phyloP scores from a whole-genome alignment of 2,113 vertebrate genomes.

The Canis aureus region DNA sequence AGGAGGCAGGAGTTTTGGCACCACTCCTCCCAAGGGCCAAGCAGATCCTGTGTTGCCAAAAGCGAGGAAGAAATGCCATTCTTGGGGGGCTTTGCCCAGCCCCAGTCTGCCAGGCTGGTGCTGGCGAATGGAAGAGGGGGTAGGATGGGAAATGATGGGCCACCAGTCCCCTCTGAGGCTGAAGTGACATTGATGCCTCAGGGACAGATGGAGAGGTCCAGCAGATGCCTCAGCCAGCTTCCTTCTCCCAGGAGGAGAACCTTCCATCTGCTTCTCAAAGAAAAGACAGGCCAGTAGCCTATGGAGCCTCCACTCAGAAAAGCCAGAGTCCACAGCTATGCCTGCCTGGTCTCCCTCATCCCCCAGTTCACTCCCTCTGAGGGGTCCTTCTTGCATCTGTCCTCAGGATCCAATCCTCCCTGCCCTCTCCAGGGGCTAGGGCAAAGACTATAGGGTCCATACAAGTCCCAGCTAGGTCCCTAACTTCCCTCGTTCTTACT shows the following conservation, averaged over 20 bases:
- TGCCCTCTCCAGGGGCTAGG: background rate
- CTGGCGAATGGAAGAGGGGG: too few relatives aligned
- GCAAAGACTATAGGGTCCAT: background rate
- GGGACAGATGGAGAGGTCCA: background rate
- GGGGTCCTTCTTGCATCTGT: background rate
- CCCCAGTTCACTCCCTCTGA: too few relatives aligned
- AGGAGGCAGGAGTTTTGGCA: background rate
- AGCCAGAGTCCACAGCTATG: too few relatives aligned
- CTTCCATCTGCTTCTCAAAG: background rate
- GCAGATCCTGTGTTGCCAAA: background rate
- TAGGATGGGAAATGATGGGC: background rate
- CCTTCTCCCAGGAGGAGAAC: background rate
- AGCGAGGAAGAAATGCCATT: background rate
- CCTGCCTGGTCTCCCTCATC: background rate
- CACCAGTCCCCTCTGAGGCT: background rate
- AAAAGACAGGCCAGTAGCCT: background rate
- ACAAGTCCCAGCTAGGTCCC: background rate
- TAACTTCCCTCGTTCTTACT: background rate
- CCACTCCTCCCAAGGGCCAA: background rate
- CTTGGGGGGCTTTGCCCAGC: background rate
- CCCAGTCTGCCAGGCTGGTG: background rate
- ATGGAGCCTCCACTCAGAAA: fast-evolving
- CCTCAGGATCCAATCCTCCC: background rate
- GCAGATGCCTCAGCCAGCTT: background rate
- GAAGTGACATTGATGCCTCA: background rate